A percentile compares a stretch with the other conserved stretches of the same genome.
These are phyloP conservation scores for Zoanthus gigantus DNA, from an alignment of 92 coral and sea anemone genomes.

Conservation along the genomic window DNA sequence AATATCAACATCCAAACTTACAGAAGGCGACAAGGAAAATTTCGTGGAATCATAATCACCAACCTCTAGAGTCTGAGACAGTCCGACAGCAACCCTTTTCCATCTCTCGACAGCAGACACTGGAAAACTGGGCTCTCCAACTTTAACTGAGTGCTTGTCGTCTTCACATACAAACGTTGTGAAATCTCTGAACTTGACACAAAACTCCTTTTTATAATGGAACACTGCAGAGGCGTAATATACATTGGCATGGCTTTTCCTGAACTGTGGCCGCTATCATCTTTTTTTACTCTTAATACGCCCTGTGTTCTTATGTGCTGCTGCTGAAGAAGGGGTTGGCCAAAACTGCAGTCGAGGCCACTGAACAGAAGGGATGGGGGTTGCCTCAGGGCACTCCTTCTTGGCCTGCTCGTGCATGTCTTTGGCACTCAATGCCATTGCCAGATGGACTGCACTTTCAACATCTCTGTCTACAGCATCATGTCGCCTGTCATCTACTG, in stretches of 20 bases:
- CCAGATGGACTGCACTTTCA: constrained; percentile 47
- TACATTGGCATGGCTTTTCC: constrained; percentile 53
- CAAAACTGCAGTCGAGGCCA: constrained; percentile 62
- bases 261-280: constrained; percentile 67
- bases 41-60: constrained; percentile 57
- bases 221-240: constrained; percentile 60
- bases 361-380: constrained; percentile 57
- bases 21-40: constrained; percentile 56
- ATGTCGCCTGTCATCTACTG: constrained; percentile 63
- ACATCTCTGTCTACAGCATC: constrained; percentile 32
- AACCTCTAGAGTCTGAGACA: constrained; percentile 53
- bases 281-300: constrained; percentile 54
- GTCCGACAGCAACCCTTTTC: constrained; percentile 60
- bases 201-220: constrained; percentile 52
- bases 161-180: constrained; percentile 68
- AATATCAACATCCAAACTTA: constrained; percentile 53
- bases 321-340: constrained; percentile 9
- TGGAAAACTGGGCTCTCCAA: constrained; percentile 65
- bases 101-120: constrained; percentile 70
- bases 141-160: constrained; percentile 69
- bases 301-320: constrained; percentile 46
- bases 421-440: constrained; percentile 62
- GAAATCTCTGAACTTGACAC: constrained; percentile 48
- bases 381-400: constrained; percentile 51
- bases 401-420: constrained; percentile 57